Evolutionary conservation across 1,140 invertebrate species (phyloP).

Genomic region (Muscidifurax raptorellus): DNA sequence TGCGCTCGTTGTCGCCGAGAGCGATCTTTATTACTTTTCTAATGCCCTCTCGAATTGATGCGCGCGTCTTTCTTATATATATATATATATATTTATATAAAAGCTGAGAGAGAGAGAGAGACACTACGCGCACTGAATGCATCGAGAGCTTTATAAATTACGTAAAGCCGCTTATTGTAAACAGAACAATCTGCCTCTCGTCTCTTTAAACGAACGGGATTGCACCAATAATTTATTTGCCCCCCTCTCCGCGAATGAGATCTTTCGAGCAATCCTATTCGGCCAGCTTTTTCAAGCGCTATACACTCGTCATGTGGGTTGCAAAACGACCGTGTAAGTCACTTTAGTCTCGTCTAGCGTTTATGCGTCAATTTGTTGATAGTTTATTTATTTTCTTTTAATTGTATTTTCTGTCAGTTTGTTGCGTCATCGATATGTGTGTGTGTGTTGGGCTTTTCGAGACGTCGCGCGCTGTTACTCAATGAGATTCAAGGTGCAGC

Average conservation of each 20-base stretch:
- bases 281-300: neutral
- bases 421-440: neutral
- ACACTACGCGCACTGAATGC: too few relatives aligned
- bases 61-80: too few relatives aligned
- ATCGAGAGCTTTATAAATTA: neutral
- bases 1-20: neutral
- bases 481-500: neutral
- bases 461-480: neutral
- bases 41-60: neutral
- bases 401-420: neutral
- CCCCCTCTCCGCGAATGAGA: neutral
- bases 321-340: neutral
- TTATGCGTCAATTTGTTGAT: neutral
- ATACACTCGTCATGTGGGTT: constrained; percentile 21
- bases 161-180: constrained; percentile 18
- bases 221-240: constrained; percentile 34
- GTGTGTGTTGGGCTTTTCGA: neutral
- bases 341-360: neutral
- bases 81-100: too few relatives aligned
- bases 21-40: neutral
- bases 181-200: constrained; percentile 31
- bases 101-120: neutral
- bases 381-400: neutral
- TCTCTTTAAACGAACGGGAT: constrained; percentile 1
- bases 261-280: constrained; percentile 14